Evolutionary conservation across 2,888 invertebrate species (phyloP).

Genomic region (Salticus scenicus): DNA sequence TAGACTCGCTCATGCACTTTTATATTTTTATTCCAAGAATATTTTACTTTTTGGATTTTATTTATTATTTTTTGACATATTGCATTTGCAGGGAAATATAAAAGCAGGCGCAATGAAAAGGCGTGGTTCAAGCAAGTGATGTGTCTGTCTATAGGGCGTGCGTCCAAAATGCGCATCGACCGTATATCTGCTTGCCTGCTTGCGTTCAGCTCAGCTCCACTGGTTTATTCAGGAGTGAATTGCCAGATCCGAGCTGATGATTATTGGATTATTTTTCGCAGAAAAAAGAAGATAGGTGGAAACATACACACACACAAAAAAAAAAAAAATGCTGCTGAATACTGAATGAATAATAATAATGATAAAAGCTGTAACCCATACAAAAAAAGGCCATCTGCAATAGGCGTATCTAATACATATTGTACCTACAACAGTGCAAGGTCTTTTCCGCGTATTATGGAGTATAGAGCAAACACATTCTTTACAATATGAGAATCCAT

Average conservation of each 20-base stretch:
- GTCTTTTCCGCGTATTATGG: conserved; percentile 49
- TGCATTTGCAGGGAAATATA: conserved; percentile 27
- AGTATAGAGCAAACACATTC: conserved; percentile 60
- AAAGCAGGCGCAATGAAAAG: conserved; percentile 35
- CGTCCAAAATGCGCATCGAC: conserved; percentile 23
- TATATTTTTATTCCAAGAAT: conserved; percentile 2
- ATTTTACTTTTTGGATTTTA: neutral
- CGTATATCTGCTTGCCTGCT: conserved; percentile 50
- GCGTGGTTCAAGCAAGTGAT: conserved; percentile 45
- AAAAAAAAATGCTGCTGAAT: conserved; percentile 8
- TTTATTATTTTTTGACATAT: conserved; percentile 41
- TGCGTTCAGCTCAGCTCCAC: conserved; percentile 48
- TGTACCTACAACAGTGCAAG: conserved; percentile 47
- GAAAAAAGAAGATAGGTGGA: neutral
- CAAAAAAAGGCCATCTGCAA: conserved; percentile 38
- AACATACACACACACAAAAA: too few species aligned
- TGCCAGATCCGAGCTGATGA: conserved; percentile 46
- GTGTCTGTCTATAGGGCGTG: conserved; percentile 34
- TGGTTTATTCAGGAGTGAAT: conserved; percentile 65
- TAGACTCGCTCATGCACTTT: conserved; percentile 35
- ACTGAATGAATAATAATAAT: conserved; percentile 63
- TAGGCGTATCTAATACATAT: conserved; percentile 64
- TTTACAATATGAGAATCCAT: conserved; percentile 68
- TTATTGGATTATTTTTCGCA: conserved; percentile 66
- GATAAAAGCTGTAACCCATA: conserved; percentile 51